Percentiles rank a stretch among this genome's conserved stretches.
Evolutionary conservation across 2,888 invertebrate species (phyloP).

Genomic region (Pogonocherus hispidulus): DNA sequence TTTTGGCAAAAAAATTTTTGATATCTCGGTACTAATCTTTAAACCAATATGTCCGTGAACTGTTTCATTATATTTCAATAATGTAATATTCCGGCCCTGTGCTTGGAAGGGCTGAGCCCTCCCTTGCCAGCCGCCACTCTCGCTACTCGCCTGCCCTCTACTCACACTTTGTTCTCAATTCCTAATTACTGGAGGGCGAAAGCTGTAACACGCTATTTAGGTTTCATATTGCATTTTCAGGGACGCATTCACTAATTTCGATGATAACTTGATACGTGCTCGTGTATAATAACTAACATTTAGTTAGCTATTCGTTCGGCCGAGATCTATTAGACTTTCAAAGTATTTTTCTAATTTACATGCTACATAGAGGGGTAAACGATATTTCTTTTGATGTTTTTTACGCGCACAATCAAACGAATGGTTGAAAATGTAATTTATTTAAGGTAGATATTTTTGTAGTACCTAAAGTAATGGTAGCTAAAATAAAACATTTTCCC

Average conservation of each 20-base stretch:
- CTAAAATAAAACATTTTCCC: no score
- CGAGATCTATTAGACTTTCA: background rate
- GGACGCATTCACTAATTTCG: slow-evolving; percentile 49
- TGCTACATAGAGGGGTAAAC: no score
- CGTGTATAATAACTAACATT: slow-evolving; percentile 28
- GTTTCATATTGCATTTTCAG: slow-evolving; percentile 58
- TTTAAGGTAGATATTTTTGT: no score
- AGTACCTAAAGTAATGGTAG: no score
- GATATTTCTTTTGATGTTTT: no score
- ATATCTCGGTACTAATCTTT: no score
- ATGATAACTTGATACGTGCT: slow-evolving; percentile 43
- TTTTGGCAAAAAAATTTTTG: no score
- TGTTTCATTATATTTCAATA: background rate
- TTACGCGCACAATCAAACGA: no score
- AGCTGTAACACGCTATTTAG: slow-evolving; percentile 56
- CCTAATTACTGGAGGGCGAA: slow-evolving; percentile 61
- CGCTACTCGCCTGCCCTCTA: slow-evolving; percentile 40
- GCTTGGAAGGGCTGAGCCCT: slow-evolving; percentile 14
- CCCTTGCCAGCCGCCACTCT: slow-evolving; percentile 23
- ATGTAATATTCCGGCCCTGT: slow-evolving; percentile 25
- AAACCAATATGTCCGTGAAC: no score
- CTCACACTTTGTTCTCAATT: slow-evolving; percentile 57
- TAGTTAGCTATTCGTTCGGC: slow-evolving; percentile 6
- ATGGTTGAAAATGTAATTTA: no score
- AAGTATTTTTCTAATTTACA: slow-evolving; percentile 10